Percentiles rank a stretch among this genome's conserved stretches.
These are phyloP conservation scores for Epinephelus moara DNA, from an alignment of 2,113 vertebrate genomes.

Conservation along the genomic window DNA sequence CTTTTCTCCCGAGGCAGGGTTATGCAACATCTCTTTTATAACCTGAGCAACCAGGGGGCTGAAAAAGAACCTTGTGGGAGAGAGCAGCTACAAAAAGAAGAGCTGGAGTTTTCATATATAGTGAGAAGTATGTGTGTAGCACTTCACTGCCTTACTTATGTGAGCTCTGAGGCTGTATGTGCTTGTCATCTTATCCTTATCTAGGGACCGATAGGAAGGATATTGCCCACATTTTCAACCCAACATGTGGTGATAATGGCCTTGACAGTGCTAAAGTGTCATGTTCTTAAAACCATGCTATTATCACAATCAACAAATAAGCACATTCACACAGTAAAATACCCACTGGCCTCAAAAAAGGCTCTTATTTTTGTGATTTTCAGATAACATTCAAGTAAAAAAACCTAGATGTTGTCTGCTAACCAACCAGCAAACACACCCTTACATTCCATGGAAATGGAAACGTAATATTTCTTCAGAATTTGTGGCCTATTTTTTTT, in stretches of 20 bases:
- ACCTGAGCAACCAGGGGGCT: slow-evolving; percentile 46
- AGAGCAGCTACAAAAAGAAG: slow-evolving; percentile 31
- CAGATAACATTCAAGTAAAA: background rate
- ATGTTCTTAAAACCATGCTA: background rate
- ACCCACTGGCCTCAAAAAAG: background rate
- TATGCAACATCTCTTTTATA: slow-evolving; percentile 74
- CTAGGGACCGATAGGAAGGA: background rate
- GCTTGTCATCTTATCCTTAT: background rate
- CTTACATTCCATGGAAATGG: background rate
- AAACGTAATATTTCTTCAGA: background rate
- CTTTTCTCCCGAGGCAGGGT: slow-evolving; percentile 57
- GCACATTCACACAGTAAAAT: background rate
- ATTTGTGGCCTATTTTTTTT: background rate
- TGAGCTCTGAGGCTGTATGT: background rate
- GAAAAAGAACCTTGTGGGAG: slow-evolving; percentile 59
- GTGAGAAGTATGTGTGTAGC: background rate
- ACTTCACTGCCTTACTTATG: background rate
- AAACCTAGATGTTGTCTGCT: background rate
- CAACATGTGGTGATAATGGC: background rate
- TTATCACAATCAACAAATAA: slow-evolving; percentile 7
- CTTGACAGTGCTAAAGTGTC: background rate
- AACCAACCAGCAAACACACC: background rate
- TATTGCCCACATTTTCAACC: background rate
- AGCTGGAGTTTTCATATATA: slow-evolving; percentile 23
- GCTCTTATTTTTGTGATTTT: background rate